Evolutionary conservation across 2,113 vertebrate species (phyloP).

Genomic region (Podarcis muralis): DNA sequence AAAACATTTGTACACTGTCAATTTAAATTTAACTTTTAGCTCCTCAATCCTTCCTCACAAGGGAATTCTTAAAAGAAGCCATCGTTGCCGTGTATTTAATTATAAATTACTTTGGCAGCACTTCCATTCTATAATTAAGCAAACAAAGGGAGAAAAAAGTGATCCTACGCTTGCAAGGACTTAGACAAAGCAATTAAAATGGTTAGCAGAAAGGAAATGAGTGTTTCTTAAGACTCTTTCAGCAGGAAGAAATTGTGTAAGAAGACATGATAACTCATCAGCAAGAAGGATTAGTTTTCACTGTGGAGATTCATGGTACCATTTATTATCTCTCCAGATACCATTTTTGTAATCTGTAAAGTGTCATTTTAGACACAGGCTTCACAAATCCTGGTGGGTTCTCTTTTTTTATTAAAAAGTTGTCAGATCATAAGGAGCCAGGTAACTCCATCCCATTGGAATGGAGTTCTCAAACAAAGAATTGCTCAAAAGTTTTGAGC

Average conservation of each 20-base stretch:
- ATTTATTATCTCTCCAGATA: constrained; percentile 57
- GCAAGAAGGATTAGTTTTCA: constrained; percentile 56
- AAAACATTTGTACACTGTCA: neutral
- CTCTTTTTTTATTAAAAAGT: constrained; percentile 5
- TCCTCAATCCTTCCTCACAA: neutral
- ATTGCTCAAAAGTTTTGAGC: neutral
- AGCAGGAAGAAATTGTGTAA: neutral
- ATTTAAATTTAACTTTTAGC: neutral
- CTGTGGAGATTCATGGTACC: constrained; percentile 34
- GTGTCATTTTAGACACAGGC: constrained; percentile 55
- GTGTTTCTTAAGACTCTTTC: constrained; percentile 40
- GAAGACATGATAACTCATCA: constrained; percentile 43
- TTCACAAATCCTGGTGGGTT: constrained; percentile 38
- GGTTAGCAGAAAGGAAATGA: constrained; percentile 24
- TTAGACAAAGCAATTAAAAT: constrained; percentile 6
- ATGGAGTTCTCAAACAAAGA: neutral
- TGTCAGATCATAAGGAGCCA: constrained; percentile 40
- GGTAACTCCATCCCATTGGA: constrained; percentile 12
- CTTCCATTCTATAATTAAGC: constrained; percentile 37
- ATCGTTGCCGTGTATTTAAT: constrained; percentile 29
- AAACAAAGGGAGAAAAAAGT: neutral
- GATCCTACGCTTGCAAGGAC: constrained; percentile 16
- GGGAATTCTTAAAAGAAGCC: constrained; percentile 9
- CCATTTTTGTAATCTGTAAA: constrained; percentile 54
- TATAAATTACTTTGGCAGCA: constrained; percentile 15